Percentiles rank a stretch among this genome's conserved stretches.
Evolutionary conservation across 2,113 vertebrate genomes (phyloP).

Genomic region (Acinonyx jubatus): DNA sequence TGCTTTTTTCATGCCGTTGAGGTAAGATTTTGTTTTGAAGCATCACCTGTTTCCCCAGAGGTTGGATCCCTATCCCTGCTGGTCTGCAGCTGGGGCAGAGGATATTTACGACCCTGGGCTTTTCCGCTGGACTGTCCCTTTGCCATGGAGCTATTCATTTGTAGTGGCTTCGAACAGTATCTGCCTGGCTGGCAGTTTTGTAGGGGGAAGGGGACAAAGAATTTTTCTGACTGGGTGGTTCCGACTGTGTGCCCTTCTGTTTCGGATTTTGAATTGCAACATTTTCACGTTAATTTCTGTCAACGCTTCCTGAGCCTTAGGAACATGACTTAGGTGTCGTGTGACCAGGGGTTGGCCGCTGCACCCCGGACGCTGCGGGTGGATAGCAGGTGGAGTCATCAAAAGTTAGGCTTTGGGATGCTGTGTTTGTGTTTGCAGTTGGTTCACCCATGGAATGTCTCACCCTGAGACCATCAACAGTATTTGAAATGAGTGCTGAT

Average conservation of each 20-base stretch:
- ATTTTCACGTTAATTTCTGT: rapidly evolving
- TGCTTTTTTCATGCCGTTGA: slow-evolving; percentile 93
- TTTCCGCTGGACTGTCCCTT: neutral
- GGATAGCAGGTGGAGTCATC: neutral
- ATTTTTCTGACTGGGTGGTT: slow-evolving; percentile 33
- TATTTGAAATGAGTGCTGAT: neutral
- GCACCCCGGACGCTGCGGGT: neutral
- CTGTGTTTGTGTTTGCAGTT: neutral
- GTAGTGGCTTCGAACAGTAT: slow-evolving; percentile 48
- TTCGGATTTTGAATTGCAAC: neutral
- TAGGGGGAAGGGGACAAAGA: neutral
- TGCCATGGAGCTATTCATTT: neutral
- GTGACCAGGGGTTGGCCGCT: neutral
- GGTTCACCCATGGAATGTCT: neutral
- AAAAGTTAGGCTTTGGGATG: slow-evolving; percentile 1
- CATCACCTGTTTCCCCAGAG: slow-evolving; percentile 40
- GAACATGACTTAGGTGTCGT: neutral
- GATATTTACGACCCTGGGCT: neutral
- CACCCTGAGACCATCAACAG: neutral
- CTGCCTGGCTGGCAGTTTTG: slow-evolving; percentile 53
- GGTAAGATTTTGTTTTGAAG: slow-evolving; percentile 86
- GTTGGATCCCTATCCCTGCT: neutral
- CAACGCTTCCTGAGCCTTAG: neutral
- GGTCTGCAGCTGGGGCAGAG: neutral
- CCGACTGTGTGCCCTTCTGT: neutral